Evolutionary conservation across 2,797 vertebrate species (phyloP).

Genomic region (Parauchenoglanis punctatus): DNA sequence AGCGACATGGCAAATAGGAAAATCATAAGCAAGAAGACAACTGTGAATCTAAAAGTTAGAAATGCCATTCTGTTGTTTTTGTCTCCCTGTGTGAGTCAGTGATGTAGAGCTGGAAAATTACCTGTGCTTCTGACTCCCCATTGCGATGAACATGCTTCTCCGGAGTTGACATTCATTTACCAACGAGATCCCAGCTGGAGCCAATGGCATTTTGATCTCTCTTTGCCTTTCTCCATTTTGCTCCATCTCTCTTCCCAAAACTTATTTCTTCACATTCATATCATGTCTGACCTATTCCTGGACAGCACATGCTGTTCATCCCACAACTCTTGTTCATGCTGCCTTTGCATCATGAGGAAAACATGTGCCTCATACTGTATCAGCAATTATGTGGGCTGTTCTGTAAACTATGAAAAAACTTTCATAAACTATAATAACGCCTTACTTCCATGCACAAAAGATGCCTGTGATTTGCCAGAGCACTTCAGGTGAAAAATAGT

Average conservation of each 20-base stretch:
- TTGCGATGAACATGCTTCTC: slow-evolving; percentile 38
- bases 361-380: background rate
- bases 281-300: background rate
- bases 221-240: slow-evolving; percentile 4
- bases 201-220: slow-evolving; percentile 19
- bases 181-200: slow-evolving; percentile 33
- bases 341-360: background rate
- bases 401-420: background rate
- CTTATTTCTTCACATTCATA: background rate
- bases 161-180: slow-evolving; percentile 41
- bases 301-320: background rate
- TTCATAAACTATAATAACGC: background rate
- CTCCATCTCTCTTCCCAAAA: slow-evolving; percentile 1
- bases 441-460: background rate
- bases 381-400: background rate
- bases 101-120: slow-evolving; percentile 35
- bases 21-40: background rate
- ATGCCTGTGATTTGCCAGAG: background rate
- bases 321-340: background rate
- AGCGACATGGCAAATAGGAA: background rate
- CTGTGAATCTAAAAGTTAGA: background rate
- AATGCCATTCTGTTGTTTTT: slow-evolving; percentile 14
- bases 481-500: background rate
- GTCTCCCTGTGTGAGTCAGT: slow-evolving; percentile 25
- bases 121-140: slow-evolving; percentile 35